Conservation (phyloP, 2,113 vertebrate species). For the Cephalopterus ornatus region DNA sequence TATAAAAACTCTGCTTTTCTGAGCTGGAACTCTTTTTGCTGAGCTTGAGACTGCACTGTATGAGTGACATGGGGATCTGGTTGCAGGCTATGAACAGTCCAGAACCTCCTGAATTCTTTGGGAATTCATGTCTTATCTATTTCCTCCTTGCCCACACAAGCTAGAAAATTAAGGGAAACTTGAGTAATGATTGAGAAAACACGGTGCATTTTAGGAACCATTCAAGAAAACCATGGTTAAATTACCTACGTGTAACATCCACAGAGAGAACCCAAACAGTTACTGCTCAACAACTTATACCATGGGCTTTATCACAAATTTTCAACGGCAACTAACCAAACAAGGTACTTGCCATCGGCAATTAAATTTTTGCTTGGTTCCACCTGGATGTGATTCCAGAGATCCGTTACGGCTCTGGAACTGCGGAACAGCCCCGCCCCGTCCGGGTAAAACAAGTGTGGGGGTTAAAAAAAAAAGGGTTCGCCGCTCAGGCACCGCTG, state of each 20-base stretch:
- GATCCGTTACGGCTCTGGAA: not conserved
- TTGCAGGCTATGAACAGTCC: not conserved
- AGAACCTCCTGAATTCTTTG: not conserved
- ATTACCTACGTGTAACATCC: not conserved
- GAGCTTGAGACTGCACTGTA: not conserved
- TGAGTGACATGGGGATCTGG: not conserved
- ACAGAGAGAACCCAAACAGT: not conserved
- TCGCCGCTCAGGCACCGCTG: slow-evolving; percentile 39
- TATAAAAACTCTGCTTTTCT: not conserved
- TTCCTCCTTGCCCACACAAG: not conserved
- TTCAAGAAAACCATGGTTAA: not conserved
- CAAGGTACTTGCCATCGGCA: not conserved
- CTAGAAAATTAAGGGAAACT: not conserved
- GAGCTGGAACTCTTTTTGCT: not conserved
- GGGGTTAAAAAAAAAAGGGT: too few species aligned
- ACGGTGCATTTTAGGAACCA: not conserved
- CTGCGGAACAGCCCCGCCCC: too few species aligned
- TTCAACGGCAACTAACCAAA: not conserved
- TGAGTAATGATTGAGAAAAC: not conserved
- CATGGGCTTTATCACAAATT: not conserved
- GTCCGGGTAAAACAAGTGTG: too few species aligned
- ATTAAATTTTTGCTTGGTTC: not conserved
- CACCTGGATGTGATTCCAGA: not conserved
- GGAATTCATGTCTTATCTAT: not conserved
- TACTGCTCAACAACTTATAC: not conserved